Percentiles rank a stretch among this genome's conserved stretches.
phyloP scores from a whole-genome alignment of 2,797 vertebrate species.

The Phoxinus dragarum region DNA sequence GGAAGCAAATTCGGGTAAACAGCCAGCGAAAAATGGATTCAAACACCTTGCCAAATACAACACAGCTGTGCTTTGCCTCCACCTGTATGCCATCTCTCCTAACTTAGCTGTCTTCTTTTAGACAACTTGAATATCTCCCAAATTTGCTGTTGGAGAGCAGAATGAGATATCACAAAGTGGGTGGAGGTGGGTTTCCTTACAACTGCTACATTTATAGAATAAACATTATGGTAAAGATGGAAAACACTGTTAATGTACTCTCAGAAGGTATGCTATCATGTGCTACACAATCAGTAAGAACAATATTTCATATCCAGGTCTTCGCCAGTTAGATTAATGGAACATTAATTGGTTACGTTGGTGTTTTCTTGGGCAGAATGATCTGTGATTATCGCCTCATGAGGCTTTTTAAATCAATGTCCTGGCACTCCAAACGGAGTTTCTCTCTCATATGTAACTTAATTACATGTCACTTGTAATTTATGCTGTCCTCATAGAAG shows the following conservation, averaged over 20 bases:
- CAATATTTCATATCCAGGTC: conserved; percentile 14
- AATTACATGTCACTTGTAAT: not conserved
- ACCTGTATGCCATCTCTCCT: not conserved
- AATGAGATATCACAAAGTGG: conserved; percentile 1
- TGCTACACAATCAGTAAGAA: not conserved
- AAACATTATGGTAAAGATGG: not conserved
- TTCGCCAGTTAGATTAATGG: not conserved
- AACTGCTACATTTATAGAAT: conserved; percentile 10
- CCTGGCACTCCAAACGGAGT: not conserved
- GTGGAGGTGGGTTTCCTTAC: not conserved
- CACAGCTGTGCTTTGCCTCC: not conserved
- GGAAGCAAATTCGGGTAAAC: conserved; percentile 66
- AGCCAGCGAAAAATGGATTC: conserved; percentile 58
- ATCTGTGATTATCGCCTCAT: not conserved
- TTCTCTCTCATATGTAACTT: not conserved
- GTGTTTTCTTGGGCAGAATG: not conserved
- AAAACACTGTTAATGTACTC: not conserved
- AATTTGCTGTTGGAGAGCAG: not conserved
- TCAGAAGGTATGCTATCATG: not conserved
- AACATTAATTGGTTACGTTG: too few relatives aligned
- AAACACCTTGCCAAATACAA: conserved; percentile 61
- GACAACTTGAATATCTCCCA: not conserved
- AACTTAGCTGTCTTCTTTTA: not conserved
- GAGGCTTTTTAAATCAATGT: not conserved
- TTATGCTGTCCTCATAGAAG: not conserved